These are phyloP conservation scores for Pachymerium ferrugineum DNA, from an alignment of 2,888 invertebrate genomes.

Conservation along the genomic window DNA sequence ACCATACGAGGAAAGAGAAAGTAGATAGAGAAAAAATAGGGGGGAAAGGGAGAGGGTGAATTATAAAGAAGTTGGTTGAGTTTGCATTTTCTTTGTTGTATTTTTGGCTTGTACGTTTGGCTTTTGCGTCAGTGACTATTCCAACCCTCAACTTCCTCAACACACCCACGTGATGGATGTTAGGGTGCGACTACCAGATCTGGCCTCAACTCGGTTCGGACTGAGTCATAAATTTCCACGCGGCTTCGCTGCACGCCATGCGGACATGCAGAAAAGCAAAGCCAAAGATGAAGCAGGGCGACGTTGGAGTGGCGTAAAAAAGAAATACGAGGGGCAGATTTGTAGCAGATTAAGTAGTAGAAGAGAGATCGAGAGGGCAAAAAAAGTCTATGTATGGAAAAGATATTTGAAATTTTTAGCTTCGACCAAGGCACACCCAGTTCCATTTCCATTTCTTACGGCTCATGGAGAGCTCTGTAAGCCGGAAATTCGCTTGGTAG, in stretches of 20 bases:
- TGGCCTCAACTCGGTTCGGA: constrained; percentile 20
- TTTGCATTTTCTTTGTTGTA: constrained; percentile 24
- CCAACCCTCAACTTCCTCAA: constrained; percentile 24
- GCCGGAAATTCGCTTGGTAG: constrained; percentile 27
- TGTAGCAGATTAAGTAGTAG: constrained; percentile 19
- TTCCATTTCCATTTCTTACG: constrained; percentile 10
- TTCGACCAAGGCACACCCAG: background rate
- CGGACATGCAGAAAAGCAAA: constrained; percentile 23
- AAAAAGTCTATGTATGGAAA: background rate
- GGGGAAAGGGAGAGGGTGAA: background rate
- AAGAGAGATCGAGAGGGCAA: background rate
- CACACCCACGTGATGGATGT: constrained; percentile 17
- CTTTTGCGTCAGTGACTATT: constrained; percentile 22
- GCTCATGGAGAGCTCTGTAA: background rate
- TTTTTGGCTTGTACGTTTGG: constrained; percentile 6
- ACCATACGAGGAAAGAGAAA: background rate
- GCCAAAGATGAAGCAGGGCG: constrained; percentile 9
- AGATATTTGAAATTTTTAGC: constrained; percentile 14
- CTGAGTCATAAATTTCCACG: constrained; percentile 6
- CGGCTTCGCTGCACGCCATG: constrained; percentile 7
- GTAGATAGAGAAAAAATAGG: background rate
- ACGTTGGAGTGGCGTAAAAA: background rate
- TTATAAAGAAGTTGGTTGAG: constrained; percentile 10
- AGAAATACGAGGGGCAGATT: constrained; percentile 25
- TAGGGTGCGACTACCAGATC: constrained; percentile 8